Base-by-base conservation (phyloP, 2,113 vertebrate species). In the Myotis lucifugus region DNA sequence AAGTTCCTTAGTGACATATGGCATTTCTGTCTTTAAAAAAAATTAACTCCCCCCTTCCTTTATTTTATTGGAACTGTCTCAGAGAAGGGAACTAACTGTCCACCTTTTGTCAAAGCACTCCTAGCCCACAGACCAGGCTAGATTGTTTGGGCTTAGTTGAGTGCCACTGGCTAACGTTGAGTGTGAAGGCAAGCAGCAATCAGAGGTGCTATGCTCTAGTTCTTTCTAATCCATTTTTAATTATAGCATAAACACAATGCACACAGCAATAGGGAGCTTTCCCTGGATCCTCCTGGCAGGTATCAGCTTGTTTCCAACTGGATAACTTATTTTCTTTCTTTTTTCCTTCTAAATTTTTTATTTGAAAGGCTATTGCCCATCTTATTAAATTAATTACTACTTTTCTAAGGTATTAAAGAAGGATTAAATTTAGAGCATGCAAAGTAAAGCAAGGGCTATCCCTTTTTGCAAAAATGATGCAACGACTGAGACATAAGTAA, bases 151-250 rank as follows among this genome's bases (percentile, higher is more conserved):
- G 50, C 21, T 81, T 90, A 88, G 42, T 21, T 85, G 56, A 61
- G n/a, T 74, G 94, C 95, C 91, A 94, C 64, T 50, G 77, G 94
- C 97, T 93, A 50, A 50, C 17, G 79, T 93, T 34, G 69, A 96
- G 95, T 4, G 34, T 18, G 48, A 97, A 95, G 90, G 95, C 73
- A 59, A 97, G 94, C 61, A 94, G 83, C 66, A 70, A 90, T 97
- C 13, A 19, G 94, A 94, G 78, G 95, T 96, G 97, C 96, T 3
- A 94, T 95, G 97, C 97, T 97, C 97, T 11, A 37, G 6, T 34
- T 98, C 77, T 17, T 93, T 96, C 92, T 98, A 98, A 98, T 98
- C 97, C 96, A 19, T 92, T 97, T 98, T 97, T 98, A 98, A 98
- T 98, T 97, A 97, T 96, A 97, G 85, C 56, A 95, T 93, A 98